phyloP scores from a whole-genome alignment of 2,888 invertebrate species.

The Cordilura impudica region DNA sequence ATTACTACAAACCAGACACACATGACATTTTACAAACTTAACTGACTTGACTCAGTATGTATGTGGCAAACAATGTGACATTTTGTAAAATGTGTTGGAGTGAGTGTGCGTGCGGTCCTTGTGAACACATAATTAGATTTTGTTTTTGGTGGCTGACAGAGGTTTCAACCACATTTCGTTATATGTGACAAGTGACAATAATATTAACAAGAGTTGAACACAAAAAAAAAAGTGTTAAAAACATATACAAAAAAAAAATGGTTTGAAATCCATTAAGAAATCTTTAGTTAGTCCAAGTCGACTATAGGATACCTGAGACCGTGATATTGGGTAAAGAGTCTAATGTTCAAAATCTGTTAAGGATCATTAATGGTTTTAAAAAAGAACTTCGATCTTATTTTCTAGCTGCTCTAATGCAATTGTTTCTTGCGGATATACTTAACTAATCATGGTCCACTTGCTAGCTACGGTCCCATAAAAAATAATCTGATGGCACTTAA shows the following conservation, averaged over 20 bases:
- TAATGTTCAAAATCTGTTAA: too few species aligned
- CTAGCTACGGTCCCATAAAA: too few species aligned
- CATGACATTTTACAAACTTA: conserved; percentile 53
- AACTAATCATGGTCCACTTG: too few species aligned
- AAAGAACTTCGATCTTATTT: too few species aligned
- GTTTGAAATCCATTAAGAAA: too few species aligned
- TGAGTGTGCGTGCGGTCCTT: conserved; percentile 26
- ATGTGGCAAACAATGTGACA: conserved; percentile 47
- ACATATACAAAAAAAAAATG: background rate
- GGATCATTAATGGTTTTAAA: too few species aligned
- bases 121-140: conserved; percentile 61
- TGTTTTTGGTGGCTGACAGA: conserved; percentile 52
- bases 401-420: too few species aligned
- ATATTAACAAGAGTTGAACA: conserved; percentile 41
- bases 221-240: background rate
- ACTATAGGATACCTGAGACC: too few species aligned
- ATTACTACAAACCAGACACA: conserved; percentile 17
- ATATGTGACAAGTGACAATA: conserved; percentile 60
- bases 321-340: too few species aligned
- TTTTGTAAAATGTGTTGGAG: background rate
- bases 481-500: too few species aligned
- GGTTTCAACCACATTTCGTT: conserved; percentile 61
- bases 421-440: too few species aligned
- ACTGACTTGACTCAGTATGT: conserved; percentile 34
- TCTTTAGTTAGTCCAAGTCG: too few species aligned